Conservation (phyloP, 2,888 invertebrate genomes). For the Eristalinus sepulchralis region DNA sequence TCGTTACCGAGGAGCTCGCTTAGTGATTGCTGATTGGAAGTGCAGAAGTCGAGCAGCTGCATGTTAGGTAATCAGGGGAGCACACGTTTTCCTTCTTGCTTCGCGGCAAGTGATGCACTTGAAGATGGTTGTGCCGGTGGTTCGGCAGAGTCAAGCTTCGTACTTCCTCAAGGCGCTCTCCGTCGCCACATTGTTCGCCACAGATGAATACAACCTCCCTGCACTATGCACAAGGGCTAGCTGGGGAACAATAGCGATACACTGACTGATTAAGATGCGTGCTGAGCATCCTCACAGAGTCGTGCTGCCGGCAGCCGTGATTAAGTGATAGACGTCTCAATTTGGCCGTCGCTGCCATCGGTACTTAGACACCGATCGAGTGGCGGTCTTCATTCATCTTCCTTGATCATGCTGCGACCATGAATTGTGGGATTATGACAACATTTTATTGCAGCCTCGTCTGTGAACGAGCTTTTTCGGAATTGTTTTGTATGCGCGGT, state of each 20-base stretch:
- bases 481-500: not conserved
- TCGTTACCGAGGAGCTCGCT: not conserved
- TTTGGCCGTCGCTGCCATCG: not conserved
- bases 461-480: not conserved
- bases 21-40: slow-evolving; percentile 50
- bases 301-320: slow-evolving; percentile 4
- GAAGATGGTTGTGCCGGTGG: slow-evolving; percentile 38
- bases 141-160: slow-evolving; percentile 17
- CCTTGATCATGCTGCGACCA: not conserved
- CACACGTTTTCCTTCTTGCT: slow-evolving; percentile 23
- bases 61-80: slow-evolving; percentile 45
- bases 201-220: slow-evolving; percentile 47
- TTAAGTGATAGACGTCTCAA: not conserved
- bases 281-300: slow-evolving; percentile 18
- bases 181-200: slow-evolving; percentile 24
- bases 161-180: slow-evolving; percentile 46
- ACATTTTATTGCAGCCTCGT: not conserved
- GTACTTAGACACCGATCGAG: not conserved
- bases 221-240: slow-evolving; percentile 29
- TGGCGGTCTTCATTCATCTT: not conserved
- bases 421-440: not conserved
- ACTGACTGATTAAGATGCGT: not conserved
- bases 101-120: slow-evolving; percentile 67
- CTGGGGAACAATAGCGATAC: slow-evolving; percentile 34
- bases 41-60: slow-evolving; percentile 19